phyloP scores from a whole-genome alignment of 2,888 invertebrate species.

The Pandemis heparana region DNA sequence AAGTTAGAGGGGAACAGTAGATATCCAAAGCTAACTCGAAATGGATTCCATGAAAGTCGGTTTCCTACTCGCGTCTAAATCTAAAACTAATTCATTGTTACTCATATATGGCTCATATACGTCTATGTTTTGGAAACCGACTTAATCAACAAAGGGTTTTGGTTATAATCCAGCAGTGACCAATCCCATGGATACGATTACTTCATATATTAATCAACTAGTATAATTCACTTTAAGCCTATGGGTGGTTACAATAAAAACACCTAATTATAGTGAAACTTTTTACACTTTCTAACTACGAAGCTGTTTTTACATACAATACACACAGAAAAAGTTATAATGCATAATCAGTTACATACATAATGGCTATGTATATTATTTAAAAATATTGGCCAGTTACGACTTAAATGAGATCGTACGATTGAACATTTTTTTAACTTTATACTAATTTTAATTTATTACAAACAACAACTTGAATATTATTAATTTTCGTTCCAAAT shows the following conservation, averaged over 20 bases:
- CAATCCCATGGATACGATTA: constrained; percentile 51
- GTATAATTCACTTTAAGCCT: constrained; percentile 36
- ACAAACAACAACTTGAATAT: constrained; percentile 69
- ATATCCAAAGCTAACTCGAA: not conserved
- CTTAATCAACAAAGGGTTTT: constrained; percentile 40
- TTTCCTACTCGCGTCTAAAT: constrained; percentile 25
- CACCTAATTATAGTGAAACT: constrained; percentile 62
- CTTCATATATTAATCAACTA: constrained; percentile 31
- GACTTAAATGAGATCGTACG: constrained; percentile 57
- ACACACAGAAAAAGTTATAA: constrained; percentile 66
- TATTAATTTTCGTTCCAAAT: constrained; percentile 68
- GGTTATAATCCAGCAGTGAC: constrained; percentile 52
- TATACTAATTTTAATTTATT: constrained; percentile 56
- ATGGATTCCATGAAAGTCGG: not conserved
- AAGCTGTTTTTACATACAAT: constrained; percentile 71
- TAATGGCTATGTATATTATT: constrained; percentile 55
- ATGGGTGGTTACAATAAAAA: constrained; percentile 50
- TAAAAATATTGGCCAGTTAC: constrained; percentile 64
- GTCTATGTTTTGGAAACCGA: constrained; percentile 45
- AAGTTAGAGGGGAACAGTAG: constrained; percentile 2
- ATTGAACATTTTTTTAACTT: constrained; percentile 58
- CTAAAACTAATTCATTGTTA: constrained; percentile 43
- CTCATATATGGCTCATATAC: constrained; percentile 33
- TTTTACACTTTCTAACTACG: constrained; percentile 72
- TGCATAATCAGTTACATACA: constrained; percentile 52